These are phyloP conservation scores for Dastarcus helophoroides DNA, from an alignment of 2,888 invertebrate genomes.

Conservation along the genomic window DNA sequence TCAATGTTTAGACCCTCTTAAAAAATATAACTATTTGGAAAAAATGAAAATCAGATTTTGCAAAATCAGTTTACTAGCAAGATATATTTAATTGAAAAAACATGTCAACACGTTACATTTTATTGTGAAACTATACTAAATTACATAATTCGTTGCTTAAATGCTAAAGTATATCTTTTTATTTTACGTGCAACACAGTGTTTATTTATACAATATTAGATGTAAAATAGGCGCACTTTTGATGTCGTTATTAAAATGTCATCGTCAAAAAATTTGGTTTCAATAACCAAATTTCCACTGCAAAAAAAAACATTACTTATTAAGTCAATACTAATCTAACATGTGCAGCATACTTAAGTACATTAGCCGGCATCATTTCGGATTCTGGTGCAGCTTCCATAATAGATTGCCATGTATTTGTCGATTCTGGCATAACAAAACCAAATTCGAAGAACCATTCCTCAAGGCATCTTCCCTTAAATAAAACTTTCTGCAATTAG, in stretches of 20 bases:
- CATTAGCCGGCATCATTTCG: conserved; percentile 99
- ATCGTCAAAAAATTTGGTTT: conserved; percentile 94
- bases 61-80: too few relatives aligned
- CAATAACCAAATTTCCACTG: conserved; percentile 93
- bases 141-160: too few relatives aligned
- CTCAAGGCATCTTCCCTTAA: conserved; percentile 84
- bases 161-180: too few relatives aligned
- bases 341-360: conserved; percentile 62
- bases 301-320: conserved; percentile 28
- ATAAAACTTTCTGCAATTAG: conserved; percentile 56
- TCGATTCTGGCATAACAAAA: conserved; percentile 95
- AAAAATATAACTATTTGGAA: too few relatives aligned
- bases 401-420: conserved; percentile 98
- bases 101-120: too few relatives aligned
- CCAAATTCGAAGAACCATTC: conserved; percentile 99
- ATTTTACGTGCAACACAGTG: too few relatives aligned
- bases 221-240: conserved; percentile 87
- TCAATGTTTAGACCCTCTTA: too few relatives aligned
- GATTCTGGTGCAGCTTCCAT: conserved; percentile 98
- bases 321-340: conserved; percentile 5
- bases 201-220: too few relatives aligned
- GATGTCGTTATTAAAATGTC: conserved; percentile 90
- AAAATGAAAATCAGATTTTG: too few relatives aligned
- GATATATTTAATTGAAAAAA: too few relatives aligned
- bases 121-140: too few relatives aligned